phyloP scores from a whole-genome alignment of 2,888 invertebrate genomes.

The Drosophila affinis region DNA sequence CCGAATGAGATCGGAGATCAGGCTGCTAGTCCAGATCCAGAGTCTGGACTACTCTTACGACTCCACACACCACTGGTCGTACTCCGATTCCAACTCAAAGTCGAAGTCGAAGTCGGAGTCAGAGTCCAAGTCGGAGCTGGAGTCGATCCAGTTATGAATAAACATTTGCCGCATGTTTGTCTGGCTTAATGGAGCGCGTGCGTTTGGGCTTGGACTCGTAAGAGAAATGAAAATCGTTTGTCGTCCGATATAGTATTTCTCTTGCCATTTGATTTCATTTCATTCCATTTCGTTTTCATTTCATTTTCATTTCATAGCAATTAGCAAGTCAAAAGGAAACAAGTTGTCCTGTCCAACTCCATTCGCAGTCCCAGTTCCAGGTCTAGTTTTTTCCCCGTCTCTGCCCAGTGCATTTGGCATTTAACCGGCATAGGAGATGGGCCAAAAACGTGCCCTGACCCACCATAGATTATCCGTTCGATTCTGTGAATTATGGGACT shows the following conservation, averaged over 20 bases:
- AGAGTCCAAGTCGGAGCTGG: background rate
- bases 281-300: slow-evolving; percentile 33
- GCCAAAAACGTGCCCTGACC: slow-evolving; percentile 40
- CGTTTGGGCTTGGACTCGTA: slow-evolving; percentile 36
- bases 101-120: slow-evolving; percentile 2
- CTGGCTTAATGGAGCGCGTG: slow-evolving; percentile 42
- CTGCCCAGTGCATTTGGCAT: slow-evolving; percentile 21
- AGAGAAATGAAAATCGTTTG: slow-evolving; percentile 56
- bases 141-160: slow-evolving; percentile 63
- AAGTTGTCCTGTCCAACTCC: slow-evolving; percentile 56
- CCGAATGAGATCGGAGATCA: slow-evolving; percentile 16
- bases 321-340: slow-evolving; percentile 66
- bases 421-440: slow-evolving; percentile 26
- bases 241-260: slow-evolving; percentile 39
- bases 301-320: slow-evolving; percentile 55
- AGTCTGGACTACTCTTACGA: background rate
- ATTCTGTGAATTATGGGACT: slow-evolving; percentile 64
- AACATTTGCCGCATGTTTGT: slow-evolving; percentile 69
- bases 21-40: background rate
- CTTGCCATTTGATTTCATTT: slow-evolving; percentile 21
- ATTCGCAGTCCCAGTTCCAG: slow-evolving; percentile 31
- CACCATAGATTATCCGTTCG: slow-evolving; percentile 40
- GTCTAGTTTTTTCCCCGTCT: background rate
- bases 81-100: slow-evolving; percentile 2
- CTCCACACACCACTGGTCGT: background rate